Evolutionary conservation across 2,888 invertebrate genomes (phyloP).

Genomic region (Apamea anceps): DNA sequence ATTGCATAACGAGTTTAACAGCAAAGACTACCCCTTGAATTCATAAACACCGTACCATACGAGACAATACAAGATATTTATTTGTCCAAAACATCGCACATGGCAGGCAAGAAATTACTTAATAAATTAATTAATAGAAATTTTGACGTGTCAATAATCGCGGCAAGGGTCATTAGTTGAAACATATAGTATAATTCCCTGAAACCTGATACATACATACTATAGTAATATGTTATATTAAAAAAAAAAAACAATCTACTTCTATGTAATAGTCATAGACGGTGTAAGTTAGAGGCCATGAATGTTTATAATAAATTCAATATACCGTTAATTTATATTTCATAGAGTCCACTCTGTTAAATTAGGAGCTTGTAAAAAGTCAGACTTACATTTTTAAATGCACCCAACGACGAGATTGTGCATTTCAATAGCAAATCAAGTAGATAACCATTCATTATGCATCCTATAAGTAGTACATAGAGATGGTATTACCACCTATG

Average conservation of each 20-base stretch:
- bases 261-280: conserved; percentile 4
- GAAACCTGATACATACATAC: conserved; percentile 30
- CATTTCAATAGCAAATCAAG: conserved; percentile 20
- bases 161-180: conserved; percentile 1
- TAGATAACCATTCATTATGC: not conserved
- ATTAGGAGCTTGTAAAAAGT: conserved; percentile 40
- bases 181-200: conserved; percentile 1
- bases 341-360: conserved; percentile 17
- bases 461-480: not conserved
- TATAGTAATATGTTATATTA: not conserved
- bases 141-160: conserved; percentile 8
- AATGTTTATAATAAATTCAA: conserved; percentile 44
- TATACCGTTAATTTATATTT: conserved; percentile 24
- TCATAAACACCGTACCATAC: conserved; percentile 1
- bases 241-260: conserved; percentile 7
- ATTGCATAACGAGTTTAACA: conserved; percentile 29
- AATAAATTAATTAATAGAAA: conserved; percentile 5
- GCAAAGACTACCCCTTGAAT: conserved; percentile 7
- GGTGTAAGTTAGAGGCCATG: conserved; percentile 51
- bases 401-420: conserved; percentile 35
- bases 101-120: not conserved
- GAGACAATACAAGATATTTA: conserved; percentile 5
- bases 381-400: conserved; percentile 47
- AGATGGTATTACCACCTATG: not conserved
- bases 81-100: not conserved